Base-by-base conservation (phyloP, 1,140 invertebrate genomes). In the Hydropsyche tenuis region DNA sequence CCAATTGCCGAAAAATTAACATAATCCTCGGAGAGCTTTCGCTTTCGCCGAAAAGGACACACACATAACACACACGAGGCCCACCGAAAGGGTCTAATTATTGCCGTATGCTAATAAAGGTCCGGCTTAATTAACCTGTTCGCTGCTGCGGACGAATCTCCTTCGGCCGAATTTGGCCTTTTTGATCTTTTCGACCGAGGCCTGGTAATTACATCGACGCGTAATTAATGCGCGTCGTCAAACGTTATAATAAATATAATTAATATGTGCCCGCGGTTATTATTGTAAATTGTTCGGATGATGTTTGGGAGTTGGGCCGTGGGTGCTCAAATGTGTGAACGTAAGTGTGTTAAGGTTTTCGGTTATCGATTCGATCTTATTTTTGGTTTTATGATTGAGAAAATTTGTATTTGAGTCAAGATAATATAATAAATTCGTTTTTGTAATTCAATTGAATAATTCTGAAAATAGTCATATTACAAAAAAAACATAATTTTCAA, bases 91-190 rank as follows among this genome's bases (percentile, higher is more conserved):
- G 56, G 56, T 60, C 56, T 27, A 60, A 60, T 60, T 60, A 60
- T 20, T 20, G 48, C 48, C 48, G 23, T 60, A 23, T 60, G 23
- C 56, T 23, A 60, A 23, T 27, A 60, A 60, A 60, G 56, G 56
- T 48, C 56, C 56, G 56, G 20, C 14, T 60, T 60, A 60, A 60
- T 60, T 60, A 60, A 60, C 56, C 56, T 20, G 20, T 60, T 60
- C 56, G 56, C 56, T 23, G 20, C 3, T 14, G 20, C 56, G 56
- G 56, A 14, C 56, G 22, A 25, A 23, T 60, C 51, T 18, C 51
- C 51, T 56, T 23, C 20, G 18, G 6, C 3, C 16, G 12, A 22
- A 3, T 18, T 6, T 51, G 46, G 7, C 4, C 18, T 25, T 7
- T 23, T 60, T 60, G 23, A 60, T 60, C 22, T 22, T 20, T 60